Evolutionary conservation across 1,140 invertebrate genomes (phyloP), one percentile per base, ranked within the genome.

Genomic region (Drosophila mayri): DNA sequence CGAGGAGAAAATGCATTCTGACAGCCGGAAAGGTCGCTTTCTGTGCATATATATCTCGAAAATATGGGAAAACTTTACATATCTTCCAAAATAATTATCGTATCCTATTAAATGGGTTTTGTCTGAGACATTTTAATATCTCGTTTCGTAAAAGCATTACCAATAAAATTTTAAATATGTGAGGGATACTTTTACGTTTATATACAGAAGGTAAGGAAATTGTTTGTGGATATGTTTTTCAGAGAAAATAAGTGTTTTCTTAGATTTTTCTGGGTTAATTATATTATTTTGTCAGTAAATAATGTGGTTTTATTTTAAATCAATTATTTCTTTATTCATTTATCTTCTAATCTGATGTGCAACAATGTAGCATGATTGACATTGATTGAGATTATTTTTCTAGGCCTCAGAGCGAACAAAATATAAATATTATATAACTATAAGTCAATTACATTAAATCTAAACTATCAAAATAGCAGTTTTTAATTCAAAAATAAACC

Each of bases 1-100:
- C 57, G 47, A 64, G 44, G 43, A 59, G 52, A 79, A 67, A 82
- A 78, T 82, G 59, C 66, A 59, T 63, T 79, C 18, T 70, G 65
- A 62, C 57, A 63, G 47, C 59, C 50, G 47, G 25, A 76, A 55
- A 84, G 81, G 63, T 63, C 60, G 79, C 12, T n/a, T 50, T 66
- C 25, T 30, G 28, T 55, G 46, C 43, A 47, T 16, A 38, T 41
- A 25, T 25, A 25, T 25, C 4, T 18, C 28, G 55, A 44, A 55
- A 38, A 55, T 55, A n/a, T 35, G 50, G 9, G 40, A 35, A 28
- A 35, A 70, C n/a, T n/a, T n/a, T n/a, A 61, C n/a, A 59, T 68
- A 52, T 52, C 18, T 46, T 32, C 14, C 35, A 58, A 47, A 71
- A 71, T 59, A 47, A 78, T 77, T 60, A 66, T 54, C 32, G 16